phyloP scores from a whole-genome alignment of 2,797 vertebrate species.

The Coregonus ussuriensis region DNA sequence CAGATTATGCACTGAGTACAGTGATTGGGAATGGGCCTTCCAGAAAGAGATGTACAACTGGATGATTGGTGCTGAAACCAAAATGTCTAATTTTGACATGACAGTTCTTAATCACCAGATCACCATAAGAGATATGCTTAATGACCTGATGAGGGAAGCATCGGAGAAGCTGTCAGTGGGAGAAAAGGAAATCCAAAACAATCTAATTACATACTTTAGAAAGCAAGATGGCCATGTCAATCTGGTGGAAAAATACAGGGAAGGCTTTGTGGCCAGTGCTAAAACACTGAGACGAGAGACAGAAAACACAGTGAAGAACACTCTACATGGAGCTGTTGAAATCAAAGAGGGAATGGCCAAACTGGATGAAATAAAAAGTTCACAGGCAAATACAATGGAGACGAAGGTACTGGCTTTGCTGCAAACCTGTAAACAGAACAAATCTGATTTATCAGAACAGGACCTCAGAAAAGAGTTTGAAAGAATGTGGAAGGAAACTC shows the following conservation, averaged over 20 bases:
- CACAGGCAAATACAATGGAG: constrained; percentile 44
- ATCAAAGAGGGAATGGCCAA: background rate
- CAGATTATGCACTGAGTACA: too few species aligned
- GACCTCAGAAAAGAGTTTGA: constrained; percentile 27
- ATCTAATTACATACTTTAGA: too few species aligned
- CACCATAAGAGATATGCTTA: background rate
- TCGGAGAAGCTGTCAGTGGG: background rate
- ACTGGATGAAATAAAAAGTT: constrained; percentile 10
- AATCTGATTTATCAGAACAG: background rate
- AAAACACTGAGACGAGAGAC: too few species aligned
- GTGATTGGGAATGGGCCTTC: too few species aligned
- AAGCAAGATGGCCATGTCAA: too few species aligned
- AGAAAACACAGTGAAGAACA: too few species aligned
- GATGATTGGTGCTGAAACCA: background rate
- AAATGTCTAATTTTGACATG: background rate
- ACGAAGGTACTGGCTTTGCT: constrained; percentile 39
- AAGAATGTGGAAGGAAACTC: constrained; percentile 31
- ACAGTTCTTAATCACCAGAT: background rate
- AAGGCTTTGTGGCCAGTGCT: too few species aligned
- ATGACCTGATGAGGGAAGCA: background rate
- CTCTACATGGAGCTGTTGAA: too few species aligned
- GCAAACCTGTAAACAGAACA: background rate
- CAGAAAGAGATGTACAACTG: too few species aligned
- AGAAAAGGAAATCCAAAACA: background rate
- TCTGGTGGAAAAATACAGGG: too few species aligned